These are phyloP conservation scores for Priocnemis perturbator DNA, from an alignment of 2,888 invertebrate species.

Conservation along the genomic window DNA sequence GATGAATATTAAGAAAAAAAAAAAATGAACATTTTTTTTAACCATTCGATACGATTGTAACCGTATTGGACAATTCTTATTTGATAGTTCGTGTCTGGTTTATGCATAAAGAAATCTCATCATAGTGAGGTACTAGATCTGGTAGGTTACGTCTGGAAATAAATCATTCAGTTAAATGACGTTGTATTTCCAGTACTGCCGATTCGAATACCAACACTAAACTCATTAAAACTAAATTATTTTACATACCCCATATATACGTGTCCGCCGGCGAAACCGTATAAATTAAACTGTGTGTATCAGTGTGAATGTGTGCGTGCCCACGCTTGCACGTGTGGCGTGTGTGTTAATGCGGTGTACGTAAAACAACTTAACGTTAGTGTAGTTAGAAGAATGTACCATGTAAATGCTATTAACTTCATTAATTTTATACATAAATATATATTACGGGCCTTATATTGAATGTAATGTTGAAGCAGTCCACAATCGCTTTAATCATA, in stretches of 20 bases:
- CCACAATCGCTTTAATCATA: slow-evolving; percentile 13
- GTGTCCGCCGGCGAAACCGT: slow-evolving; percentile 2
- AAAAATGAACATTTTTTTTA: too few species aligned
- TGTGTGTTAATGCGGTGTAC: neutral
- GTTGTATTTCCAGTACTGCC: slow-evolving; percentile 3
- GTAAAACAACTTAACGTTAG: slow-evolving; percentile 2
- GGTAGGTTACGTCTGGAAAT: slow-evolving; percentile 5
- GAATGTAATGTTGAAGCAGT: slow-evolving; percentile 34
- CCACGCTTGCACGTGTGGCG: too few species aligned
- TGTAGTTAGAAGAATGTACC: slow-evolving; percentile 1
- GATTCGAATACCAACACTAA: slow-evolving; percentile 1
- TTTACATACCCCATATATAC: slow-evolving; percentile 5
- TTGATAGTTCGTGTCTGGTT: too few species aligned
- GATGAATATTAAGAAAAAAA: too few species aligned
- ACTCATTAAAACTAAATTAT: neutral
- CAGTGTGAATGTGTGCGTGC: slow-evolving; percentile 9
- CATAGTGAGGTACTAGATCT: neutral
- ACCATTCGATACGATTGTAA: too few species aligned
- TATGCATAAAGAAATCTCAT: too few species aligned
- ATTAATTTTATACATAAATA: slow-evolving; percentile 37
- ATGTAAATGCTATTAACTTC: slow-evolving; percentile 15
- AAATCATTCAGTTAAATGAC: neutral
- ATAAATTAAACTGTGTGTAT: neutral
- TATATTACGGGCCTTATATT: slow-evolving; percentile 22
- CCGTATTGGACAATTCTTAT: too few species aligned